Evolutionary conservation across 2,797 vertebrate species (phyloP).

Genomic region (Muraenolepis orangiensis): DNA sequence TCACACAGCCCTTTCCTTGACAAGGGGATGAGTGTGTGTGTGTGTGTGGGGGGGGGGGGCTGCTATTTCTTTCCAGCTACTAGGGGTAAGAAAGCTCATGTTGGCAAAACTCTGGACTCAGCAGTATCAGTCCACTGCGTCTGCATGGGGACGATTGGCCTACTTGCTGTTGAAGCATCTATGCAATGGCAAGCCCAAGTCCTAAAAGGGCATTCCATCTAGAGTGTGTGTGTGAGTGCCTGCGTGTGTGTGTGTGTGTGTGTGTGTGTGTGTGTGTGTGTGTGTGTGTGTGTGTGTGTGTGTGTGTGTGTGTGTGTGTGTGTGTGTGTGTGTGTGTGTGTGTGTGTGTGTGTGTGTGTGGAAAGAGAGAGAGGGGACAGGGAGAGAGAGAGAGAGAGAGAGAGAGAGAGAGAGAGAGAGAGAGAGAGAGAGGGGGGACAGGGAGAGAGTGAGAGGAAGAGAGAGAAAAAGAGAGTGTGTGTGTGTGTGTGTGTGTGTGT

Average conservation of each 20-base stretch:
- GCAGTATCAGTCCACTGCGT: constrained; percentile 49
- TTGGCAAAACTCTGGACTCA: constrained; percentile 49
- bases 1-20: constrained; percentile 37
- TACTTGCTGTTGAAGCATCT: constrained; percentile 39
- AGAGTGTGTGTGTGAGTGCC: not conserved
- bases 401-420: too few species aligned
- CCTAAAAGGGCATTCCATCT: not conserved
- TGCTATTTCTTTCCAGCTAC: constrained; percentile 19
- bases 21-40: constrained; percentile 28
- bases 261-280: too few species aligned
- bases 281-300: not conserved
- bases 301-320: too few species aligned
- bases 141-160: constrained; percentile 36
- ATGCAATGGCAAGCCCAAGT: constrained; percentile 20
- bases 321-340: too few species aligned
- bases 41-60: constrained; percentile 16
- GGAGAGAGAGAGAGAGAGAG: too few species aligned
- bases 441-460: too few species aligned
- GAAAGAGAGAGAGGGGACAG: too few species aligned
- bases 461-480: too few species aligned
- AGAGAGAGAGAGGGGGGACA: too few species aligned
- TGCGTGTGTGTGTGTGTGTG: not conserved
- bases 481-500: not conserved
- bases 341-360: too few species aligned
- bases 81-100: constrained; percentile 44